Evolutionary conservation across 2,113 vertebrate species (phyloP).

Genomic region (Gambusia affinis): DNA sequence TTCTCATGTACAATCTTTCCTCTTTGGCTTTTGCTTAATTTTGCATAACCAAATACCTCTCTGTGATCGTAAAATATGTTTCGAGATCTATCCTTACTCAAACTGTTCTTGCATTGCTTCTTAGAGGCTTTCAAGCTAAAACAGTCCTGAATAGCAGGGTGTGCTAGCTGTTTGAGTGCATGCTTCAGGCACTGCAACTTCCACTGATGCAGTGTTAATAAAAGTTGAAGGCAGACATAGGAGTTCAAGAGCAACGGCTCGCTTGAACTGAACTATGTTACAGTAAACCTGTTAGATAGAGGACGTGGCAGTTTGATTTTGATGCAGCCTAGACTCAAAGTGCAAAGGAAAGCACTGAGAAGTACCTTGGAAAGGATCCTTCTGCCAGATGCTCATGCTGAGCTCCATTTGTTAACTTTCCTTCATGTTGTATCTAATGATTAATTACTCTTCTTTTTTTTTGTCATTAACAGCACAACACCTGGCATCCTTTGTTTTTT

Average conservation of each 20-base stretch:
- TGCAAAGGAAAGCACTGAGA: neutral
- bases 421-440: neutral
- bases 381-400: neutral
- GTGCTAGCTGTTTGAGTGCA: neutral
- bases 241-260: neutral
- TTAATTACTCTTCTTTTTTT: constrained; percentile 11
- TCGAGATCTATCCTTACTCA: neutral
- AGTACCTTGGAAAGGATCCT: neutral
- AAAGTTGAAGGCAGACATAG: neutral
- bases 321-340: neutral
- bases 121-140: neutral
- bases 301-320: neutral
- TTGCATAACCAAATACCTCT: neutral
- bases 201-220: neutral
- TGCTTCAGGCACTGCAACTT: neutral
- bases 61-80: neutral
- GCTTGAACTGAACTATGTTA: neutral
- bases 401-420: neutral
- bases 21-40: neutral
- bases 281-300: neutral
- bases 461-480: neutral
- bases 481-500: neutral
- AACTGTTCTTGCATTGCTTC: neutral
- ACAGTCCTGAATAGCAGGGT: constrained; percentile 30
- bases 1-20: neutral